Conservation (phyloP, 2,113 vertebrate genomes). For the Rhizomys pruinosus region DNA sequence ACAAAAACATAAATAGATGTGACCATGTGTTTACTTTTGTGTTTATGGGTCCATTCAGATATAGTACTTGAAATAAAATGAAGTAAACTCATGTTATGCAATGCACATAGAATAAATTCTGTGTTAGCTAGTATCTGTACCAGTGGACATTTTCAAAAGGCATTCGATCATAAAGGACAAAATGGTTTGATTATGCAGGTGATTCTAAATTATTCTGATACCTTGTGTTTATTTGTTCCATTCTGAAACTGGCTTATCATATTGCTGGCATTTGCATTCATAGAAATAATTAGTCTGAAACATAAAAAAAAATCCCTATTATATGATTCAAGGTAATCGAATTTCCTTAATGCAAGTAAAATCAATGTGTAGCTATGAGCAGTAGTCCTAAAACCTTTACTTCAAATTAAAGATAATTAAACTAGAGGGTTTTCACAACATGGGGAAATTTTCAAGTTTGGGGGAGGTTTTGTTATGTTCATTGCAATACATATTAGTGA, state of each 20-base stretch:
- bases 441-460: slow-evolving; percentile 77
- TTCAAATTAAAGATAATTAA: slow-evolving; percentile 78
- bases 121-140: slow-evolving; percentile 6
- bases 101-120: not conserved
- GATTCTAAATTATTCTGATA: slow-evolving; percentile 1
- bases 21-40: not conserved
- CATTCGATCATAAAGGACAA: slow-evolving; percentile 52
- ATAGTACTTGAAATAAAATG: not conserved
- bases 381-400: slow-evolving; percentile 60
- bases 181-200: slow-evolving; percentile 48
- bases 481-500: slow-evolving; percentile 72
- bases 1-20: not conserved
- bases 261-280: slow-evolving; percentile 82
- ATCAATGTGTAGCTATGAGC: slow-evolving; percentile 63
- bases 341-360: slow-evolving; percentile 76
- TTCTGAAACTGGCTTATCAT: slow-evolving; percentile 77
- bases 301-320: slow-evolving; percentile 80
- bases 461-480: slow-evolving; percentile 79
- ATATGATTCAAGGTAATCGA: slow-evolving; percentile 80
- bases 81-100: not conserved
- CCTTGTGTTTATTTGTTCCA: slow-evolving; percentile 76
- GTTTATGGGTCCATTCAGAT: not conserved
- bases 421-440: slow-evolving; percentile 76
- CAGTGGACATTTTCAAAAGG: not conserved
- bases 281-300: slow-evolving; percentile 81